Conservation (phyloP, 2,113 vertebrate species). For the Oncorhynchus kisutch region DNA sequence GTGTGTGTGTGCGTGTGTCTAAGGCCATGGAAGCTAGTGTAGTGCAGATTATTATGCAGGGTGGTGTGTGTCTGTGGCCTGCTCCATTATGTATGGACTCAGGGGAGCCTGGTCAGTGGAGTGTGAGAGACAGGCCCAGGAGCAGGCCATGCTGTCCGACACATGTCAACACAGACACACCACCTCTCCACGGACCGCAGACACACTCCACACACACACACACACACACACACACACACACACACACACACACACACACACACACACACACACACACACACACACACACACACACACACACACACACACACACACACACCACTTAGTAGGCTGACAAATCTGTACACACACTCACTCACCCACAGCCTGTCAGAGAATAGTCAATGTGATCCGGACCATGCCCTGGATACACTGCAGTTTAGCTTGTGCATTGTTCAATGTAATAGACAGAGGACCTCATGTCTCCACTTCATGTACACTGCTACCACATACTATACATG, state of each 20-base stretch:
- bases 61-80: conserved; percentile 66
- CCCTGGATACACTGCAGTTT: conserved; percentile 34
- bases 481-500: too few species aligned
- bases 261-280: conserved; percentile 47
- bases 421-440: conserved; percentile 46
- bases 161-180: conserved; percentile 69
- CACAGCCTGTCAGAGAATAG: conserved; percentile 60
- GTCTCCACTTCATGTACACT: conserved; percentile 15
- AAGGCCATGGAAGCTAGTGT: neutral
- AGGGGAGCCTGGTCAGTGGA: conserved; percentile 65
- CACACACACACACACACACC: conserved; percentile 36
- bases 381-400: conserved; percentile 55
- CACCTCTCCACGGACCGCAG: conserved; percentile 55
- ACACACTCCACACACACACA: conserved; percentile 54
- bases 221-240: conserved; percentile 49
- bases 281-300: conserved; percentile 42
- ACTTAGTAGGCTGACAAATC: conserved; percentile 67
- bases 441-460: conserved; percentile 14
- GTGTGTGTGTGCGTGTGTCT: neutral
- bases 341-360: conserved; percentile 60
- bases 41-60: conserved; percentile 61
- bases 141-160: conserved; percentile 68
- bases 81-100: conserved; percentile 73
- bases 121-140: conserved; percentile 67
- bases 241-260: conserved; percentile 32